Conservation (phyloP, 2,888 invertebrate species). For the Coelinius sp. region DNA sequence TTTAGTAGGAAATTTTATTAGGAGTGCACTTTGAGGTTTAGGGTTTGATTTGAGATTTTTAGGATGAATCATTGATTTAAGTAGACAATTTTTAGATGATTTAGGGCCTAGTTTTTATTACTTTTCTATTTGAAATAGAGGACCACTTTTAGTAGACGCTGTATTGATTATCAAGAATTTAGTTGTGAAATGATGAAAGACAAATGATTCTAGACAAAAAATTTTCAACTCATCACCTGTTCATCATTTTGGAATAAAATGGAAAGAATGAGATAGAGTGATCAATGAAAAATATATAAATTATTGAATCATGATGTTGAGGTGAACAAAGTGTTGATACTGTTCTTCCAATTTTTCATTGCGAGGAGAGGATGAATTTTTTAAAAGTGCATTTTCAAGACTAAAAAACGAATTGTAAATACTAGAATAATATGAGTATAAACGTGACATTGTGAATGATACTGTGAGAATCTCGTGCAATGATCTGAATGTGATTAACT, state of each 20-base stretch:
- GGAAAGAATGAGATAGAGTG: constrained; percentile 27
- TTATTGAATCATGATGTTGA: not conserved
- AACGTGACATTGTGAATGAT: not conserved
- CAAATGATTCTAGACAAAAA: constrained; percentile 7
- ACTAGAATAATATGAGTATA: constrained; percentile 25
- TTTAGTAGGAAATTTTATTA: constrained; percentile 8
- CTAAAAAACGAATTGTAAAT: constrained; percentile 28
- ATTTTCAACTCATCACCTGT: constrained; percentile 15
- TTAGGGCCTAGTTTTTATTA: not conserved
- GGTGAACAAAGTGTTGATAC: constrained; percentile 41
- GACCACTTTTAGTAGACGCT: not conserved
- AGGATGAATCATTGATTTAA: not conserved
- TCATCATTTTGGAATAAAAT: not conserved
- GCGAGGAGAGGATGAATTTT: constrained; percentile 40
- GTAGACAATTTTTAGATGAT: not conserved
- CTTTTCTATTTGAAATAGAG: constrained; percentile 6
- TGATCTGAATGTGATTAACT: constrained; percentile 3
- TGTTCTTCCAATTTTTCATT: constrained; percentile 55
- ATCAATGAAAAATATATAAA: not conserved
- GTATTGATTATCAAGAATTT: not conserved
- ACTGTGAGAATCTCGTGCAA: constrained; percentile 10
- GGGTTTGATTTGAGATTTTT: not conserved
- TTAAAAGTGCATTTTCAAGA: constrained; percentile 36
- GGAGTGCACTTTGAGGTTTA: not conserved
- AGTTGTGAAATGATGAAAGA: constrained; percentile 3